Evolutionary conservation across 2,888 invertebrate genomes (phyloP), one percentile per base, ranked within the genome.

Genomic region (Apotomis betuletana): DNA sequence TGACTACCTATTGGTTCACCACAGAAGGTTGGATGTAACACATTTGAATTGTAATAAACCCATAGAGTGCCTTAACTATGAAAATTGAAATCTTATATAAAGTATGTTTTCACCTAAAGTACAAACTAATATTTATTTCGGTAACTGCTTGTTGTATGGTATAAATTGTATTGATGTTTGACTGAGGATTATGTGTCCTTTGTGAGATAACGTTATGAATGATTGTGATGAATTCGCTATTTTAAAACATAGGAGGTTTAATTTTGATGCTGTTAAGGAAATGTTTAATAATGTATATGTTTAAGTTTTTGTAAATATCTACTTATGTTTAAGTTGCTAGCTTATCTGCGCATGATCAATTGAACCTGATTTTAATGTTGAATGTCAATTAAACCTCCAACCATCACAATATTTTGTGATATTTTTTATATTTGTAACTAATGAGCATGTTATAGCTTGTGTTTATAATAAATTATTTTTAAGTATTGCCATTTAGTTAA

Each of bases 71-170:
- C 65, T 65, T 65, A 65, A 46, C n/a, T 36, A 15, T 27, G 15
- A 44, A 15, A 9, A n/a, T 27, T 12, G 12, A 44, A 15, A 9
- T 36, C 12, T 12, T 49, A 9, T 49, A 77, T 77, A 77, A 77
- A 76, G 62, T 74, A 75, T 75, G 77, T 80, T 83, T 81, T 83
- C 79, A 84, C 89, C 86, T 83, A 70, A 83, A 90, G 91, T 91
- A 91, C 91, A 91, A 91, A 90, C 85, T 79, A 78, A 80, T 87
- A 10, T 55, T 55, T 64, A 54, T 64, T 49, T 61, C 46, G 12
- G 10, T 36, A 58, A 51, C 27, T n/a, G 36, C 44, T 70, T 71
- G 38, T 67, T 27, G 49, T 27, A 27, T 27, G 27, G 27, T 27
- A 27, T 27, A 27, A 27, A 27, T 27, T 27, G 27, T 57, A 57